Evolutionary conservation across 2,888 invertebrate species (phyloP).

Genomic region (Adelphocoris suturalis): DNA sequence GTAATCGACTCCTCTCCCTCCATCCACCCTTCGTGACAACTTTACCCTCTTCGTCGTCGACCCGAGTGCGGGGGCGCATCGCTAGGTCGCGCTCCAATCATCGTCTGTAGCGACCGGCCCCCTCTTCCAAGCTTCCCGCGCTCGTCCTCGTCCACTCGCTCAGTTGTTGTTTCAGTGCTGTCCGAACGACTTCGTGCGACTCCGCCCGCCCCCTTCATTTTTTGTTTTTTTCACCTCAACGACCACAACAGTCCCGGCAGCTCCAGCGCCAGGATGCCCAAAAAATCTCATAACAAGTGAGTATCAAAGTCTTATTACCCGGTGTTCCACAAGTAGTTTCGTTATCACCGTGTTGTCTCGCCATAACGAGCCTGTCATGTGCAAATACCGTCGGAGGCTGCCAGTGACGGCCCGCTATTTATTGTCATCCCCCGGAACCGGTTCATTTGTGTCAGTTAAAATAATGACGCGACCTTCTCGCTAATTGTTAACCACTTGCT

Average conservation of each 20-base stretch:
- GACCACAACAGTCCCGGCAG: not conserved
- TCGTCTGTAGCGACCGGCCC: not conserved
- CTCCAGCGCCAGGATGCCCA: constrained; percentile 55
- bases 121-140: constrained; percentile 52
- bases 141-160: not conserved
- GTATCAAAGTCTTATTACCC: not conserved
- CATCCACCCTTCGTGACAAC: too few species aligned
- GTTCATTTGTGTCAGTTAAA: constrained; percentile 60
- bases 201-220: not conserved
- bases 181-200: constrained; percentile 54
- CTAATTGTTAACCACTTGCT: constrained; percentile 55
- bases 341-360: not conserved
- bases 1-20: too few species aligned
- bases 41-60: not conserved
- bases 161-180: constrained; percentile 66
- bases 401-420: constrained; percentile 11
- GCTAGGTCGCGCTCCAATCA: constrained; percentile 55
- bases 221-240: not conserved
- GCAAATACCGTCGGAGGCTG: not conserved
- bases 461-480: constrained; percentile 64
- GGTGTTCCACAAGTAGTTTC: too few species aligned
- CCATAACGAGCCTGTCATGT: not conserved
- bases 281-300: constrained; percentile 63
- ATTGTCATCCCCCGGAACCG: constrained; percentile 59
- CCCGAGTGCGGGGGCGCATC: constrained; percentile 42